A percentile compares a stretch with the other conserved stretches of the same genome.
Evolutionary conservation across 1,140 invertebrate genomes (phyloP).

Genomic region (Solenopsis invicta): DNA sequence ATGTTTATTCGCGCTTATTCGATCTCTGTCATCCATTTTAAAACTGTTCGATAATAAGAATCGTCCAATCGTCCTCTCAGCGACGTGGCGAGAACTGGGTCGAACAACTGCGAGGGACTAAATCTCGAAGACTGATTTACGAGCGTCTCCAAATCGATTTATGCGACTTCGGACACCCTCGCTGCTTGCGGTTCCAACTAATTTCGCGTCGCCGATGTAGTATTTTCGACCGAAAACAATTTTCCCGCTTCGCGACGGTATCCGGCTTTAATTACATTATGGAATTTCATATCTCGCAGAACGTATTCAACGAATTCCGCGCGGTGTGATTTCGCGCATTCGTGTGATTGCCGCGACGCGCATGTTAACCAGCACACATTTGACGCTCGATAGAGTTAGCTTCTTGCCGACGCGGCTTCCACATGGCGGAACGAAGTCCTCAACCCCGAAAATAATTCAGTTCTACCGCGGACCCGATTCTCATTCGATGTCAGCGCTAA

Average conservation of each 20-base stretch:
- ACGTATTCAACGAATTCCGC: constrained; percentile 30
- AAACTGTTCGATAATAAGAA: constrained; percentile 11
- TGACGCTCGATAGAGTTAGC: constrained; percentile 27
- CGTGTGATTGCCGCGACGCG: constrained; percentile 24
- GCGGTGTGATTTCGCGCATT: constrained; percentile 43
- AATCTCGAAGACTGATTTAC: constrained; percentile 60
- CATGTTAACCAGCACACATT: constrained; percentile 26
- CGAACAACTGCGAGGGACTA: constrained; percentile 51
- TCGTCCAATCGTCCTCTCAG: constrained; percentile 66
- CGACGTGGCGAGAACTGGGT: constrained; percentile 64
- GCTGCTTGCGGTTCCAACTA: constrained; percentile 44
- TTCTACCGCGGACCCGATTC: not conserved
- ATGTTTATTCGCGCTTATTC: constrained; percentile 24
- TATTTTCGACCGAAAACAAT: constrained; percentile 54
- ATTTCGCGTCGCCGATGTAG: constrained; percentile 47
- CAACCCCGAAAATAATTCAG: constrained; percentile 34
- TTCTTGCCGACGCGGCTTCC: constrained; percentile 14
- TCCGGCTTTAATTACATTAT: constrained; percentile 54
- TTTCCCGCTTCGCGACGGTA: constrained; percentile 33
- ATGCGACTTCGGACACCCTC: constrained; percentile 44
- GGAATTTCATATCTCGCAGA: constrained; percentile 54
- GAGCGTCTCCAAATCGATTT: constrained; percentile 47
- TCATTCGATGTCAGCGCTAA: constrained; percentile 25
- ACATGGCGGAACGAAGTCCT: constrained; percentile 10
- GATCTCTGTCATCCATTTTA: constrained; percentile 21